Evolutionary conservation across 2,113 vertebrate genomes (phyloP).

Genomic region (Anguilla japonica): DNA sequence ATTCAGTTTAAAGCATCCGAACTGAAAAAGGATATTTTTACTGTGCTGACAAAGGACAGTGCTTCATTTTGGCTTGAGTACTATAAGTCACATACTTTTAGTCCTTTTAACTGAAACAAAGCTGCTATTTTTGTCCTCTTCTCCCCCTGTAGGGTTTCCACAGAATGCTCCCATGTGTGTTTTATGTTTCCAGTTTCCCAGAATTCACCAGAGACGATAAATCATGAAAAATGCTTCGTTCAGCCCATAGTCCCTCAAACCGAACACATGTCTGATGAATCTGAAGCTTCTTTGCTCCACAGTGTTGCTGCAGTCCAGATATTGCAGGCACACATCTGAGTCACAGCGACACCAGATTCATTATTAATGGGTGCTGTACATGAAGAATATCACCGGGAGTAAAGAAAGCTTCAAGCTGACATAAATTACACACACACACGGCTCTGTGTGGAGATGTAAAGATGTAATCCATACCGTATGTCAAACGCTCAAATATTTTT

Average conservation of each 20-base stretch:
- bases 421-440: too few relatives aligned
- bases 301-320: conserved; percentile 44
- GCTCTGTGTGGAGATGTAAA: too few relatives aligned
- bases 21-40: not conserved
- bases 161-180: conserved; percentile 44
- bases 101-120: not conserved
- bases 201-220: conserved; percentile 57
- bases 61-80: not conserved
- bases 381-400: too few relatives aligned
- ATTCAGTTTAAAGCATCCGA: not conserved
- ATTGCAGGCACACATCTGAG: conserved; percentile 46
- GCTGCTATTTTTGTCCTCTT: not conserved
- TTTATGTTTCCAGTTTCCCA: conserved; percentile 45
- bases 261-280: conserved; percentile 65
- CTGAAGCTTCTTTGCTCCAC: conserved; percentile 39
- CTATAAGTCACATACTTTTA: not conserved
- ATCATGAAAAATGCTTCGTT: conserved; percentile 60
- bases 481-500: not conserved
- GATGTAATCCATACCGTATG: not conserved
- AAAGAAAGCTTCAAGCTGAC: too few relatives aligned
- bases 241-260: conserved; percentile 64
- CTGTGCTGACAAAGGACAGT: not conserved
- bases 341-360: conserved; percentile 20
- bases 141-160: not conserved
- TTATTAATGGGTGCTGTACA: too few relatives aligned